A percentile compares a stretch with the other conserved stretches of the same genome.
These are phyloP conservation scores for Crotalus tigris DNA, from an alignment of 2,113 vertebrate species.

Conservation along the genomic window DNA sequence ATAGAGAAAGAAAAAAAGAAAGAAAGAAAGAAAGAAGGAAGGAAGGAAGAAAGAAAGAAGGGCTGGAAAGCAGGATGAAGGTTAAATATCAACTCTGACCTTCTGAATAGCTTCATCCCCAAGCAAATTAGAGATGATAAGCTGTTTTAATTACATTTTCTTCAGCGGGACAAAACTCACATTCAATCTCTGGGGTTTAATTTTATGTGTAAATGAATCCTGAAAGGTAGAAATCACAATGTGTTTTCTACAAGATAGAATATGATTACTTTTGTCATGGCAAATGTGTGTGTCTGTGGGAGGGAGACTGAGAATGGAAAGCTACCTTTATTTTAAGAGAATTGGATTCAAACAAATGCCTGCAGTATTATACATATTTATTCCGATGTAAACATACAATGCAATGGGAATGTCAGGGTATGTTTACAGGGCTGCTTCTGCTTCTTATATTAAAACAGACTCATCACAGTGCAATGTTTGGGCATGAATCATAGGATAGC, in stretches of 20 bases:
- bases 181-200: neutral
- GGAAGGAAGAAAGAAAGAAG: neutral
- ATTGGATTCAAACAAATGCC: conserved; percentile 21
- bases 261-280: conserved; percentile 14
- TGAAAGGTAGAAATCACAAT: neutral
- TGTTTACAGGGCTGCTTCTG: neutral
- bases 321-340: neutral
- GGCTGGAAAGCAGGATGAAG: conserved; percentile 45
- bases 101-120: neutral
- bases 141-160: conserved; percentile 6
- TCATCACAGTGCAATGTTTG: neutral
- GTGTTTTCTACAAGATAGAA: conserved; percentile 20
- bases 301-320: neutral
- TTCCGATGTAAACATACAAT: neutral
- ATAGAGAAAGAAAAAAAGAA: too few species aligned
- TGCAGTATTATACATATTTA: neutral
- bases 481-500: neutral
- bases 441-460: conserved; percentile 7
- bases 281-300: neutral
- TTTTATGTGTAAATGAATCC: neutral
- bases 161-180: neutral
- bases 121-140: neutral
- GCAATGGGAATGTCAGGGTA: neutral
- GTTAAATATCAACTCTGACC: conserved; percentile 16
- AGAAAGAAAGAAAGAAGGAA: too few species aligned